Base-by-base conservation (phyloP, 2,113 vertebrate species). In the Lethenteron camtschaticum region DNA sequence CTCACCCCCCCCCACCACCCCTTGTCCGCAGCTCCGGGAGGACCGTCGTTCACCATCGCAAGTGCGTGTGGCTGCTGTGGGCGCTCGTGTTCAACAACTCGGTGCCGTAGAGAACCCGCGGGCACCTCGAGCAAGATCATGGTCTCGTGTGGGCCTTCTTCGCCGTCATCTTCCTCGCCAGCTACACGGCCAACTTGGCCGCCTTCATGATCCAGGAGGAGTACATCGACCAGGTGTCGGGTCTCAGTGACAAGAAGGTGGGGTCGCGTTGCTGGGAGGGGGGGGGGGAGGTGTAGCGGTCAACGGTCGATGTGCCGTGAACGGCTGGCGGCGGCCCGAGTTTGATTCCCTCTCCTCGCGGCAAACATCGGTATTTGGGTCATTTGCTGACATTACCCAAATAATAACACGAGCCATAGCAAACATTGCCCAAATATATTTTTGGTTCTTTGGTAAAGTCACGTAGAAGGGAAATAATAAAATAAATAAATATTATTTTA, bases 61-160 rank as follows among this genome's bases (percentile, higher is more conserved):
- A 95, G 74, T 92, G 88, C 69, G 87, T 91, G 73, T 90, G 88
- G 89, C 80, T 85, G 73, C 75, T 85, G 57, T 85, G 83, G 83
- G 90, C 89, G 55, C 80, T 95, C 77, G 88, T 95, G 72, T 95
- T 94, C 79, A 95, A 95, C 78, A 95, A 95, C 80, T 95, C 90
- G 0, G 90, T 95, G 76, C 89, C 0, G 90, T 95, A 79, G 88
- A 95, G 81, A 95, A 95, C 79, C 90, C 89, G 57, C 82, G 82
- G 90, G 90, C 74, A 95, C 90, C 73, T 92, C 90, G 74, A 95
- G 90, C 77, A 95, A 95, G 81, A 95, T 92, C 79, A 91, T 95
- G 88, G 89, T 95, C 83, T 95, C 78, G 85, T 95, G 72, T 95
- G 88, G 89, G 89, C 88, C 75, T 95, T 95, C 82, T 95, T 95